Base-by-base conservation (phyloP, 2,888 invertebrate genomes). In the Heliothis peltigera region DNA sequence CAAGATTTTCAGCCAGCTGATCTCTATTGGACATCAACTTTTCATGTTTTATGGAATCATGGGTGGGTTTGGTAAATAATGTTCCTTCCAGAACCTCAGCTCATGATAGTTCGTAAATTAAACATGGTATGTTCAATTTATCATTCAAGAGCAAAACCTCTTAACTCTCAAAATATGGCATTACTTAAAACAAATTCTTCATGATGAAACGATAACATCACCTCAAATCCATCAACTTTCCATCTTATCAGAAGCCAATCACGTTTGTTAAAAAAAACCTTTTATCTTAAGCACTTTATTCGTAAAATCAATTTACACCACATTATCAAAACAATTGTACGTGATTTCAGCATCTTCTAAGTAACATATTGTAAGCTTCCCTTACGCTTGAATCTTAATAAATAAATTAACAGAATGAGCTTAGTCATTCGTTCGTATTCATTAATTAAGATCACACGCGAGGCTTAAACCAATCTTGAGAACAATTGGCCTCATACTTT, bases 361-460 rank as follows among this genome's bases (percentile, higher is more conserved):
- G 66, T 66, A 81, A 72, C 76, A 77, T 46, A 74, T 75, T 69
- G 80, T 70, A 51, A 49, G 63, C 55, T 65, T 65, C 80, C 80
- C 78, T 75, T 48, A 72, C 64, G 28, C 22, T 68, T 8, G 79
- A 77, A 77, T 77, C 77, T 82, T 84, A 87, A 87, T 92, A 92
- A 92, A 92, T 92, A 92, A 92, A 93, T 93, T 92, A 92, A 91
- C 87, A 86, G 87, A 94, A 93, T 92, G 84, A 93, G 93, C 94
- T 92, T 91, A 92, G 90, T 94, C 94, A 94, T 93, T 94, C 93
- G 87, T 92, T 91, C 90, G 84, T 88, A 91, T 92, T 93, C 94
- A 94, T 94, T 94, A 94, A 94, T 94, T 94, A 94, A 93, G 93
- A 92, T 93, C 94, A 94, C 91, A 94, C 92, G 93, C 92, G 94